A percentile compares a stretch with the other conserved stretches of the same genome.
phyloP scores from a whole-genome alignment of 2,113 vertebrate genomes.

The Dinomys branickii region DNA sequence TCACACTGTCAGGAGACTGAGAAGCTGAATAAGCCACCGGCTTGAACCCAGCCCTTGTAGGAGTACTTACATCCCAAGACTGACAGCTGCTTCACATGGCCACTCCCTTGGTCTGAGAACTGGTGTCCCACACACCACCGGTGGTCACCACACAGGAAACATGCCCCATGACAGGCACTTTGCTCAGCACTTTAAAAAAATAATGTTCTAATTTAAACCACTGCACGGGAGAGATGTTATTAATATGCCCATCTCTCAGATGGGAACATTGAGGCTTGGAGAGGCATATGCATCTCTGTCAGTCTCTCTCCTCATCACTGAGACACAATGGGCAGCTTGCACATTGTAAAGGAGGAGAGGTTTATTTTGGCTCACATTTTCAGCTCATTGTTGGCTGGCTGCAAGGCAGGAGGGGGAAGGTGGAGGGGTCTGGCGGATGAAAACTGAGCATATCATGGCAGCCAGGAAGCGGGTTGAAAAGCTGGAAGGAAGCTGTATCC shows the following conservation, averaged over 20 bases:
- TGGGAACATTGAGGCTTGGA: not conserved
- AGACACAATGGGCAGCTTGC: not conserved
- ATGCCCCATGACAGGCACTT: not conserved
- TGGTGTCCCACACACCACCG: not conserved
- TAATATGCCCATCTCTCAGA: too few relatives aligned
- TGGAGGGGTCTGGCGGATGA: not conserved
- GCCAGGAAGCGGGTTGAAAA: not conserved
- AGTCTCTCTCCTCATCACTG: not conserved
- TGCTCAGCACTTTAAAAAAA: not conserved
- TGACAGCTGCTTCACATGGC: fast-evolving
- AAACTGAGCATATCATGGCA: not conserved
- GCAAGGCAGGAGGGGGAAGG: not conserved
- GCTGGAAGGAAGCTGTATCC: not conserved
- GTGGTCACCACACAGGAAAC: too few relatives aligned
- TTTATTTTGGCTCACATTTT: not conserved
- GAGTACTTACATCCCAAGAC: not conserved
- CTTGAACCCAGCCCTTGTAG: not conserved
- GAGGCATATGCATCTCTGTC: not conserved
- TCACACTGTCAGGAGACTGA: not conserved
- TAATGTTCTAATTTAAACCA: not conserved
- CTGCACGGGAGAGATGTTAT: too few relatives aligned
- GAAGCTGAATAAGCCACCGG: not conserved
- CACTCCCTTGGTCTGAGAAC: fast-evolving
- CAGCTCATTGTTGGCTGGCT: not conserved
- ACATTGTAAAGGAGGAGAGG: not conserved